Conservation (phyloP, 2,888 invertebrate species). For the Lasius fuliginosus region DNA sequence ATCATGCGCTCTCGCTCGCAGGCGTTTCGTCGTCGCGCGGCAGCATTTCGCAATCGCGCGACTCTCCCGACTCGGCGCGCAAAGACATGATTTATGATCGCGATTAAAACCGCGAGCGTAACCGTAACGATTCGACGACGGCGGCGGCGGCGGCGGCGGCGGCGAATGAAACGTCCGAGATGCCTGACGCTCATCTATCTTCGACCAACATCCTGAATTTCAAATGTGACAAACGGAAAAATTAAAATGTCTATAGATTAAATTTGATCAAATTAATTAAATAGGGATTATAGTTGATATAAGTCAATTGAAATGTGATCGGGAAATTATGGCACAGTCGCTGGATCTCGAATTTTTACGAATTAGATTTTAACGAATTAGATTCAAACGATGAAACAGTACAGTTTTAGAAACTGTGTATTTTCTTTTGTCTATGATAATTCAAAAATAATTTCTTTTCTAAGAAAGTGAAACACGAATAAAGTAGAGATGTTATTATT, state of each 20-base stretch:
- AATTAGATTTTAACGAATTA: background rate
- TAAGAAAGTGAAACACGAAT: background rate
- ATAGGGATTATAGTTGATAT: background rate
- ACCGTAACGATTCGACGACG: conserved; percentile 38
- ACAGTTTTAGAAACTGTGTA: background rate
- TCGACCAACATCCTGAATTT: background rate
- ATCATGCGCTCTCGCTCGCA: conserved; percentile 68
- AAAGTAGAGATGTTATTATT: conserved; percentile 9
- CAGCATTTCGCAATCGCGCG: conserved; percentile 70
- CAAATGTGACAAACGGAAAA: background rate
- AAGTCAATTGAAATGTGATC: background rate
- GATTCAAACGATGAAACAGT: background rate
- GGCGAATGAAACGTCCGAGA: conserved; percentile 28
- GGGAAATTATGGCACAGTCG: background rate
- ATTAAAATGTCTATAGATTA: background rate
- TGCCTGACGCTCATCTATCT: background rate
- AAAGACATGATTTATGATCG: conserved; percentile 37
- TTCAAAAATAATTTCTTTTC: background rate
- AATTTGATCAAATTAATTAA: background rate
- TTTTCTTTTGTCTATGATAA: background rate
- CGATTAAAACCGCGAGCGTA: conserved; percentile 42
- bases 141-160: background rate
- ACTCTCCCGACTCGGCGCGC: conserved; percentile 43
- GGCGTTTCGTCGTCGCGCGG: conserved; percentile 66
- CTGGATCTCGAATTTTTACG: background rate